Evolutionary conservation across 1,140 invertebrate species (phyloP), one percentile per base, ranked within the genome.

Genomic region (Aradophagus sp.): DNA sequence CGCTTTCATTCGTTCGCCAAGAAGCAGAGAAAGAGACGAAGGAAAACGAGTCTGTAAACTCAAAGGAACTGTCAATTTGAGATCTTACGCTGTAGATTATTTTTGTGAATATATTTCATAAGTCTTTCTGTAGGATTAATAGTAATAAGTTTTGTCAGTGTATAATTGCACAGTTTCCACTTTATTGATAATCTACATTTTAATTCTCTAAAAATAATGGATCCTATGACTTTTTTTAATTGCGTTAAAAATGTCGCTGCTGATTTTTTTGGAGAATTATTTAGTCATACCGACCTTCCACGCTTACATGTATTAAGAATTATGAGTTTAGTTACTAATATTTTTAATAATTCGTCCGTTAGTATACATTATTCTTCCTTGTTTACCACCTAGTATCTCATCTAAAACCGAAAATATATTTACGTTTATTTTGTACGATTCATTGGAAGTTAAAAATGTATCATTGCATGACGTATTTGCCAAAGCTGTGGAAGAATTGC

Each of bases 361-460:
- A 31, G 29, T 31, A 8, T 31, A 31, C n/a, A 11, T 31, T 5
- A 11, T 11, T 11, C 5, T 8, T 2, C 29, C 29, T 5, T 5
- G 29, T 31, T 31, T 31, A 31, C 29, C 29, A 11, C 29, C 29
- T 6, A 11, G 3, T 11, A 31, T 31, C 2, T 11, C 3, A 3
- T 31, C 29, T 5, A 31, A 31, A 31, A 31, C n/a, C 3, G 29
- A 31, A 31, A 31, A 31, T 11, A 31, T 31, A 8, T 31, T 31
- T 31, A 4, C 29, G n/a, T 10, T 31, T 2, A 6, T 31, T 6
- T 11, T 31, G n/a, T 31, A 31, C n/a, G n/a, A 31, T 10, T 5
- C 6, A 5, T 8, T 10, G 3, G 29, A 31, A 3, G 4, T 5
- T 5, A 6, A 31, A 3, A 3, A 8, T 31, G 29, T 31, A 10